phyloP scores from a whole-genome alignment of 2,888 invertebrate species.

The Hermaeophaga mercurialis region DNA sequence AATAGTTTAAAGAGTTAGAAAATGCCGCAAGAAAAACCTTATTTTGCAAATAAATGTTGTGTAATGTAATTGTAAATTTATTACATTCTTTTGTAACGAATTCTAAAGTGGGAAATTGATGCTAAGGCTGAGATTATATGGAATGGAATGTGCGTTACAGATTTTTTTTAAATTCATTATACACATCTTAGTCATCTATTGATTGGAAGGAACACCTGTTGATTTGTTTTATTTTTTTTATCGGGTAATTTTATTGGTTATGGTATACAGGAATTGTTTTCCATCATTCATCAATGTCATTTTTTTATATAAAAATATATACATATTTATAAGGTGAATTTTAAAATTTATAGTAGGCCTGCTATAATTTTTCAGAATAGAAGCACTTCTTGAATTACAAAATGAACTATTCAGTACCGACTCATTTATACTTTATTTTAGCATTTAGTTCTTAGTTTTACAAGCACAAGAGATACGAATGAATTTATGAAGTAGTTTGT shows the following conservation, averaged over 20 bases:
- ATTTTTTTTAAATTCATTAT: slow-evolving; percentile 1
- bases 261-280: background rate
- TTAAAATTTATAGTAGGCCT: no score
- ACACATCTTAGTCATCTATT: slow-evolving; percentile 5
- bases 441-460: no score
- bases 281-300: background rate
- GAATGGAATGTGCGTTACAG: slow-evolving; percentile 8
- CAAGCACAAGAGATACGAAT: no score
- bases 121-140: slow-evolving; percentile 10
- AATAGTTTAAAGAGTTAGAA: background rate
- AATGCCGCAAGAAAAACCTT: background rate
- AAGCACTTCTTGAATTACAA: no score
- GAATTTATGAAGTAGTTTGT: no score
- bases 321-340: no score
- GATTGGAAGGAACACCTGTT: background rate
- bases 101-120: slow-evolving; percentile 2
- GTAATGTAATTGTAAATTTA: background rate
- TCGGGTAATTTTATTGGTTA: background rate
- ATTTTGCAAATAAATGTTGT: background rate
- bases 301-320: no score
- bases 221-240: background rate
- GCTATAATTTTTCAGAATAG: no score
- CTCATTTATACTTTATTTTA: no score
- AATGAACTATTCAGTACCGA: no score
- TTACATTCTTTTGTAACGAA: slow-evolving; percentile 8